Evolutionary conservation across 92 coral and sea anemone species (phyloP).

Genomic region (Zoanthus gigantus): DNA sequence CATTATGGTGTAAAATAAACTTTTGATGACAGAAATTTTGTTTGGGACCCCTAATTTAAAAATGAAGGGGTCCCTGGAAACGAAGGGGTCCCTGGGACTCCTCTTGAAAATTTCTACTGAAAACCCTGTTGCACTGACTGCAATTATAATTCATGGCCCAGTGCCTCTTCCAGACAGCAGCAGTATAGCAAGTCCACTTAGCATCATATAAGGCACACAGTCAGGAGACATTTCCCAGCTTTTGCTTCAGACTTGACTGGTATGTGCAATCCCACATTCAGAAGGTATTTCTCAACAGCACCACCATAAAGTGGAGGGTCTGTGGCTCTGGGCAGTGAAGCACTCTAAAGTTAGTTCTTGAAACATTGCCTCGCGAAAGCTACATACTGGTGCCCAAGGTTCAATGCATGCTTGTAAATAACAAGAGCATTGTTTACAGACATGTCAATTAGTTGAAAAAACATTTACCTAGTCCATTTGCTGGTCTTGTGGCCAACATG

Average conservation of each 20-base stretch:
- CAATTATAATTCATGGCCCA: neutral
- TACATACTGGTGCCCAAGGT: constrained; percentile 11
- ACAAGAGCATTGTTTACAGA: constrained; percentile 12
- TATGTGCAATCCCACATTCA: constrained; percentile 16
- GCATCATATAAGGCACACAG: constrained; percentile 3
- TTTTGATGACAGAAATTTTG: too few species aligned
- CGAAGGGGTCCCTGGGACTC: too few species aligned
- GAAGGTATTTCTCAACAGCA: constrained; percentile 25
- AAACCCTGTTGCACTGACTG: constrained; percentile 8
- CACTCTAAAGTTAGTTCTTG: constrained; percentile 17
- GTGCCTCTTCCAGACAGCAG: constrained; percentile 14
- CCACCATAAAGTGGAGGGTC: neutral
- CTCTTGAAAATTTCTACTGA: too few species aligned
- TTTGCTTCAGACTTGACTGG: constrained; percentile 18
- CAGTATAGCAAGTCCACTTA: constrained; percentile 12
- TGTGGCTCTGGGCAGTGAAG: neutral
- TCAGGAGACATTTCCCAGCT: neutral
- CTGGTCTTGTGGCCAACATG: constrained; percentile 10
- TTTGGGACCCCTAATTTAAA: too few species aligned
- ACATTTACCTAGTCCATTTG: neutral
- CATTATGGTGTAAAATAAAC: too few species aligned
- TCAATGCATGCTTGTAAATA: neutral
- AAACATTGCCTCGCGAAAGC: neutral
- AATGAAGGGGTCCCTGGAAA: too few species aligned
- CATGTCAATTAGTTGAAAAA: constrained; percentile 14